Base-by-base conservation (phyloP, 23 tunicate species). In the Ascidia mentula region DNA sequence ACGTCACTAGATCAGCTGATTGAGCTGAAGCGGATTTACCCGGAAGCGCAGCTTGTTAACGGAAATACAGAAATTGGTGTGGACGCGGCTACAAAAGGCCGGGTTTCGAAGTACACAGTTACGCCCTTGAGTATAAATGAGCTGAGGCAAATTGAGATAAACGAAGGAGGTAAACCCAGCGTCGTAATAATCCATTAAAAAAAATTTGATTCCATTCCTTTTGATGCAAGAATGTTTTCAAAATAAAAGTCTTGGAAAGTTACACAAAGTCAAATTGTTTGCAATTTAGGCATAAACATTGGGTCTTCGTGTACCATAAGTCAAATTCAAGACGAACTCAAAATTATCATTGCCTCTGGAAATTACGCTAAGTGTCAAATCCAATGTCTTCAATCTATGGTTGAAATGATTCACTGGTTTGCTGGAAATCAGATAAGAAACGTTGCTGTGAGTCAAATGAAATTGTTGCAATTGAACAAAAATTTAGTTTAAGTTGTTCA, bases 61-160 rank as follows among this genome's bases (percentile, higher is more conserved):
- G 99, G 99, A 36, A 96, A 96, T 75, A 92, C 97, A 17, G 97
- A 96, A 80, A 46, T 92, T 72, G 99, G 99, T 17, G 76, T 91
- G 6, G 99, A 91, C 77, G 87, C 89, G 69, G 76, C 86, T 32
- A 82, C 90, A 71, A 79, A 80, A 83, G 99, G 99, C 34, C 60
- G 71, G 18, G 74, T 60, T 38, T 87, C 69, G 45, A 86, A 86
- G 0, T 59, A 38, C 36, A 40, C 90, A 6, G 78, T 85, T 24
- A 78, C 76, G 2, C 89, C 96, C 34, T 69, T 77, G 3, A 42
- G 60, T 38, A 79, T 95, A 0, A 42, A 59, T 24, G 96, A 90
- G 77, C 38, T 95, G 71, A 39, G 77, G 18, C 61, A 45, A 32
- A 86, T 95, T 18, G 40, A 38, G 24, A 77, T 75, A 1, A 59